These are phyloP conservation scores for Volucella bombylans DNA, from an alignment of 2,888 invertebrate species.

Conservation along the genomic window DNA sequence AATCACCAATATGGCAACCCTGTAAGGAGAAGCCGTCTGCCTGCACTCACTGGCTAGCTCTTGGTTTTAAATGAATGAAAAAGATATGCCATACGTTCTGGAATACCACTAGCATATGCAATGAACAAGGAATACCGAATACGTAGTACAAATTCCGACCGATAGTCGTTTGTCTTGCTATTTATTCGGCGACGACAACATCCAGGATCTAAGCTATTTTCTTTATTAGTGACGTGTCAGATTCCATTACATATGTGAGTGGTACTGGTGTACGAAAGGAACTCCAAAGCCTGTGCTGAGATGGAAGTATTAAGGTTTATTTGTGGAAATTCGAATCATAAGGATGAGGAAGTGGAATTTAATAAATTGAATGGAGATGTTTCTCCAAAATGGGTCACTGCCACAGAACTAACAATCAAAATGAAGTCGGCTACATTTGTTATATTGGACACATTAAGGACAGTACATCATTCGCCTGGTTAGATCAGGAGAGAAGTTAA, in stretches of 20 bases:
- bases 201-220: constrained; percentile 36
- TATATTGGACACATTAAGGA: too few species aligned
- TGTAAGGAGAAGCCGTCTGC: not conserved
- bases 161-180: constrained; percentile 15
- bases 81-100: not conserved
- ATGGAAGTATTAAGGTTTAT: not conserved
- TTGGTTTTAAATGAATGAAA: not conserved
- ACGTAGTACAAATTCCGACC: not conserved
- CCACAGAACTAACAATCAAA: too few species aligned
- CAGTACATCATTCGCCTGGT: too few species aligned
- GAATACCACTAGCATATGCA: constrained; percentile 2
- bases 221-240: constrained; percentile 30
- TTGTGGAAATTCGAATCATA: not conserved
- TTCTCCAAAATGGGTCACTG: too few species aligned
- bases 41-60: not conserved
- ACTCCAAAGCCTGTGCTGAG: not conserved
- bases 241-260: constrained; percentile 24
- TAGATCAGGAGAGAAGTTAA: too few species aligned
- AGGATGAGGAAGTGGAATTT: constrained; percentile 21
- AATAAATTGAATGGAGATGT: not conserved
- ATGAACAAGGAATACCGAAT: constrained; percentile 5
- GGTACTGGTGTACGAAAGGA: constrained; percentile 3
- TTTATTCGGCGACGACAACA: constrained; percentile 36
- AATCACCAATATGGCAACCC: not conserved
- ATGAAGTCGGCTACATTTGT: too few species aligned